Evolutionary conservation across 1,140 invertebrate genomes (phyloP).

Genomic region (Ceratina calcarata): DNA sequence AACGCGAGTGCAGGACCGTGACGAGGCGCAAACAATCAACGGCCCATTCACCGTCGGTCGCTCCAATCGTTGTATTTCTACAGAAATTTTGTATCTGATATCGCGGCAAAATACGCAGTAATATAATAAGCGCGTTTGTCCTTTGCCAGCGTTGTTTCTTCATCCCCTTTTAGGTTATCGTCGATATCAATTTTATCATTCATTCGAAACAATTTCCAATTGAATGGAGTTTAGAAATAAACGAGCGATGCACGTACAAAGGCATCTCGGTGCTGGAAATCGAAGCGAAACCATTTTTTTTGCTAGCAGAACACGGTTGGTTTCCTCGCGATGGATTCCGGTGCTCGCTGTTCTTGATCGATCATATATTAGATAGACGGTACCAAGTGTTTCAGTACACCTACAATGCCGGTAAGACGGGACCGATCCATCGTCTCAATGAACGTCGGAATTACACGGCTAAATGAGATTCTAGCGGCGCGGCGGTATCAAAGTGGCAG

Average conservation of each 20-base stretch:
- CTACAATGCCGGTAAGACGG: conserved; percentile 58
- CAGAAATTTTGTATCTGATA: conserved; percentile 41
- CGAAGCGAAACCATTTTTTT: conserved; percentile 18
- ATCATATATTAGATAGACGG: conserved; percentile 66
- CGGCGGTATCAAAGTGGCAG: conserved; percentile 80
- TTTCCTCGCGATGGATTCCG: conserved; percentile 25
- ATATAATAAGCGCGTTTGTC: no score
- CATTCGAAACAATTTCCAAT: neutral
- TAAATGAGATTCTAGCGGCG: conserved; percentile 78
- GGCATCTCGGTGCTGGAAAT: conserved; percentile 3
- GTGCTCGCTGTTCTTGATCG: conserved; percentile 58
- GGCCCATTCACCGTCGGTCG: conserved; percentile 53
- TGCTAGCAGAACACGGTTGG: conserved; percentile 2
- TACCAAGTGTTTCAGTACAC: conserved; percentile 63
- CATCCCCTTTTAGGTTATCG: no score
- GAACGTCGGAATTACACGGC: conserved; percentile 76
- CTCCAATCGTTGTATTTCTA: conserved; percentile 37
- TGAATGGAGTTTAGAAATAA: no score
- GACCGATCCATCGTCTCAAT: conserved; percentile 72
- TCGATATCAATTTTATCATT: conserved; percentile 1
- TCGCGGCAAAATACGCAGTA: no score
- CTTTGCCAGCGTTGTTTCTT: no score
- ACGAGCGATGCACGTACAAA: neutral
- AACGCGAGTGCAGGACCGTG: conserved; percentile 62
- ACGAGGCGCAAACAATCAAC: conserved; percentile 63